Evolutionary conservation across 2,888 invertebrate genomes (phyloP).

Genomic region (Hoplodrina ambigua): DNA sequence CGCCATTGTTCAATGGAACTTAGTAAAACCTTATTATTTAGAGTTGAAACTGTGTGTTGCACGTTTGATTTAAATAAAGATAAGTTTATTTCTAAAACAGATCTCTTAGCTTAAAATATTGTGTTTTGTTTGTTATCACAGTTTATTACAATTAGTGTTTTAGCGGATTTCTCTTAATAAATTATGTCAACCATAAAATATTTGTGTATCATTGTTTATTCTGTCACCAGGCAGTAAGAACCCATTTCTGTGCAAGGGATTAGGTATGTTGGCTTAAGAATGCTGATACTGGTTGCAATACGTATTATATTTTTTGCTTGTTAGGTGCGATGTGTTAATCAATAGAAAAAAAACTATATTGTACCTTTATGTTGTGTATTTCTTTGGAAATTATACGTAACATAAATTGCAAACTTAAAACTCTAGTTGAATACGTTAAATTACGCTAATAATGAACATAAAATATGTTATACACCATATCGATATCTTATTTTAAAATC

Average conservation of each 20-base stretch:
- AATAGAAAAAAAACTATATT: too few relatives aligned
- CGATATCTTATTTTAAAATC: too few relatives aligned
- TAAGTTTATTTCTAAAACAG: neutral
- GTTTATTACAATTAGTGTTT: conserved; percentile 1
- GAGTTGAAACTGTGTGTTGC: neutral
- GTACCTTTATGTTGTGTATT: too few relatives aligned
- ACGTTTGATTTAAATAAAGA: conserved; percentile 2
- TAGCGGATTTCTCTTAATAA: conserved; percentile 20
- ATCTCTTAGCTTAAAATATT: neutral
- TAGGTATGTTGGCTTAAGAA: neutral
- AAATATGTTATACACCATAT: too few relatives aligned
- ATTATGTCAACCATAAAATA: conserved; percentile 1
- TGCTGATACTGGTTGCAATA: too few relatives aligned
- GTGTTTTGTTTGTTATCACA: neutral
- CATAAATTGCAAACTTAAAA: too few relatives aligned
- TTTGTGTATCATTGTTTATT: neutral
- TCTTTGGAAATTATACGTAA: too few relatives aligned
- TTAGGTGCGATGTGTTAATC: too few relatives aligned
- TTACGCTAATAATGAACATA: too few relatives aligned
- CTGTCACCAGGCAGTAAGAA: neutral
- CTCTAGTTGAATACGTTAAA: too few relatives aligned
- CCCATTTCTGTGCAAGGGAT: too few relatives aligned
- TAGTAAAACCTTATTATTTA: neutral
- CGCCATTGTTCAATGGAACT: neutral
- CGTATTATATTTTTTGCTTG: too few relatives aligned